Evolutionary conservation across 64 coral and sea anemone genomes (phyloP), one percentile per base, ranked within the genome.

Genomic region (Montipora sp.): DNA sequence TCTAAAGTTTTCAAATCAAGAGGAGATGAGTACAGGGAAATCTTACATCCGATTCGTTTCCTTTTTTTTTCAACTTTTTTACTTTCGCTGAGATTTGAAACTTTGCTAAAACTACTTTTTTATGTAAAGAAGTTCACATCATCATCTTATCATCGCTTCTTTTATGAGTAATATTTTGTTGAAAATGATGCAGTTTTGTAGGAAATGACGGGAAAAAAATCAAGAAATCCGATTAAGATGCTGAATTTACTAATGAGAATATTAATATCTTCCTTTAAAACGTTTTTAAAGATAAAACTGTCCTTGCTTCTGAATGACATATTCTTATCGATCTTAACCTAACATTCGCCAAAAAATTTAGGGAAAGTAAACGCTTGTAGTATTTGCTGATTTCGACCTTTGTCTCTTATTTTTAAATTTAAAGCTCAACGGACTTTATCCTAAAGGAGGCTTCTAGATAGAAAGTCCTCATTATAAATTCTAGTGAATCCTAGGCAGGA

Each of bases 341-440:
- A 71, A 71, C 82, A 71, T 85, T 85, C 82, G 43, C 70, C 82
- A 85, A 71, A 51, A 85, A 85, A 82, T 71, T 71, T 71, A 85
- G n/a, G 70, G 65, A 85, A 85, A 48, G 82, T 27, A 85, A 85
- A 85, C 82, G 49, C 9, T 4, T 3, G 10, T 16, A 12, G 58
- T 14, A 11, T 21, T 8, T 36, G 20, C 27, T 82, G 21, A 6
- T 60, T 55, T 16, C 12, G 5, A 36, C 1, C 5, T 63, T 5
- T 82, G 59, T 5, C 3, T 82, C 10, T 18, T 65, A 15, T 9
- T 72, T 51, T 36, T 36, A 36, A 20, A 16, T 3, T n/a, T 14
- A 49, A 5, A 3, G 16, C n/a, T 72, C 5, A 71, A 67, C 20
- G 45, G 44, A 21, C 16, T 85, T 85, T 21, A 15, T 44, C 24